Base-by-base conservation (phyloP, 2,113 vertebrate species). In the Mystacornis crossleyi region DNA sequence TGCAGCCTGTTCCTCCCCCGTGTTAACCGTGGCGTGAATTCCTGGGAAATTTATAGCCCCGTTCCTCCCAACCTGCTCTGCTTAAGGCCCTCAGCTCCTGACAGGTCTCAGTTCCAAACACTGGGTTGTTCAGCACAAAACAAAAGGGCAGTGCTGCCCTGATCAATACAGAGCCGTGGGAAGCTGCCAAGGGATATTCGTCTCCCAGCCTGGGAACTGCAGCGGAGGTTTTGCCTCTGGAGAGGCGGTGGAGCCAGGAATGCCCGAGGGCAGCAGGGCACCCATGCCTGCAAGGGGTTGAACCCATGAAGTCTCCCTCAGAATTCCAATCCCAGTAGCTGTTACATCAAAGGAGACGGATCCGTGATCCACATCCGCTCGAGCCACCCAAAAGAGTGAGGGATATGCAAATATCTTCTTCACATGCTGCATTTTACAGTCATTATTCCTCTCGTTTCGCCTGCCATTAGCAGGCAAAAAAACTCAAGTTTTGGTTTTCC, bases 211-310 rank as follows among this genome's bases (percentile, higher is more conserved):
- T 36, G 72, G 36, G 25, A 33, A 60, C 23, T n/a, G 3, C 54
- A 47, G 19, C 2, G 2, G 9, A 28, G 42, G 2, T 38, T 50
- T 31, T n/a, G 6, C 50, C 38, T 36, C 34, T 6, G 16, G 60
- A 47, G 34, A 7, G 51, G 61, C 73, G 33, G 38, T 7, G 28
- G 66, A 61, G 45, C 5, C 18, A 50, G 81, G 51, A 34, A 38
- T 7, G n/a, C 14, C 58, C 0, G 0, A 9, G 60, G 8, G 33
- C 38, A 42, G 19, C 33, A 42, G 45, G 43, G 18, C 29, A 23
- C 18, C 36, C 67, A 17, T 0, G 0, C 14, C 74, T 21, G 14
- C 6, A 17, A 40, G 38, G 53, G 15, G 3, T 0, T 60, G 36
- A 21, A 53, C 42, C 45, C 54, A 8, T 10, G 9, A 33, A 73